These are phyloP conservation scores for Megalops cyprinoides DNA, from an alignment of 2,797 vertebrate genomes.

Conservation along the genomic window DNA sequence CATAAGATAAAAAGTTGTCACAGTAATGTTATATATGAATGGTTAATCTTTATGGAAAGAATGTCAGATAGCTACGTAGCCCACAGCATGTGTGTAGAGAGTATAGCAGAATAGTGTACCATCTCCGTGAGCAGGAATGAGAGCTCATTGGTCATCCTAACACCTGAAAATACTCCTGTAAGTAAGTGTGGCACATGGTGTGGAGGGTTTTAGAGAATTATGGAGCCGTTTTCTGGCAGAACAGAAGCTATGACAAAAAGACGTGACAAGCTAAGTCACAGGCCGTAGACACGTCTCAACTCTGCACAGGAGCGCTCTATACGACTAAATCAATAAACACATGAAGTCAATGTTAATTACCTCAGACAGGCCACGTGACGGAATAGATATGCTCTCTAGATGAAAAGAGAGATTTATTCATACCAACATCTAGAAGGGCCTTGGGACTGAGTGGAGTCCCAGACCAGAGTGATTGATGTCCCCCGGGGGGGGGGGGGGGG, in stretches of 20 bases:
- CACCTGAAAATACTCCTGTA: constrained; percentile 39
- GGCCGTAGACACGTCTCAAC: constrained; percentile 2
- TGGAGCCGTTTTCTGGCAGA: not conserved
- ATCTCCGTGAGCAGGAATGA: constrained; percentile 33
- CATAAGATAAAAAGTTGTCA: constrained; percentile 4
- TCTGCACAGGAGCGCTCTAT: constrained; percentile 7
- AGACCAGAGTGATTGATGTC: constrained; percentile 40
- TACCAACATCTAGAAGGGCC: constrained; percentile 30
- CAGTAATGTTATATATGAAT: constrained; percentile 17
- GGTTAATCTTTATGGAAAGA: constrained; percentile 11
- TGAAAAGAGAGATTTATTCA: constrained; percentile 30
- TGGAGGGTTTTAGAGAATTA: constrained; percentile 24
- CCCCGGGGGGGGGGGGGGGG: constrained; percentile 56
- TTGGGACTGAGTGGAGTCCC: constrained; percentile 54
- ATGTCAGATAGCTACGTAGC: not conserved
- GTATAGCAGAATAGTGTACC: constrained; percentile 40
- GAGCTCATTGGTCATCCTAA: constrained; percentile 43
- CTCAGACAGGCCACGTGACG: constrained; percentile 32
- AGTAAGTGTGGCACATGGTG: constrained; percentile 40
- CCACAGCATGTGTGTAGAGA: not conserved
- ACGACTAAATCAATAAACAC: constrained; percentile 42
- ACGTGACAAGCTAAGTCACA: constrained; percentile 13
- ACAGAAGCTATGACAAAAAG: constrained; percentile 6
- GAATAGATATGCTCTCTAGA: constrained; percentile 32
- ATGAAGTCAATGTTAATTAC: constrained; percentile 33